Evolutionary conservation across 2,113 vertebrate genomes (phyloP).

Genomic region (Mesocricetus auratus): DNA sequence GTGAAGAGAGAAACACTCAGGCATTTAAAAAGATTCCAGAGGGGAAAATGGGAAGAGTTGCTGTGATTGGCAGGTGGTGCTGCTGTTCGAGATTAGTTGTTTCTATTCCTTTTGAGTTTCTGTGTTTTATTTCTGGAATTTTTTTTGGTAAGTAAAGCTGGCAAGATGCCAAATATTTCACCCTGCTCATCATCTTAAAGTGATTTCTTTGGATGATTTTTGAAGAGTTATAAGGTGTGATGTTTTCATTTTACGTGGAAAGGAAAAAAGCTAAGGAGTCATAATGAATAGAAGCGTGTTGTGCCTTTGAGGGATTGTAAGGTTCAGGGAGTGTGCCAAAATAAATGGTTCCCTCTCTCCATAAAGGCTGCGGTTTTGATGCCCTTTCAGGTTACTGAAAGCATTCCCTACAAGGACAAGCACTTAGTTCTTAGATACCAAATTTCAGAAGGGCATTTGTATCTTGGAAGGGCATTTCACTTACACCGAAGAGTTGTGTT

Average conservation of each 20-base stretch:
- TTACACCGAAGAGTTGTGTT: neutral
- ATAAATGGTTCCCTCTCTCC: neutral
- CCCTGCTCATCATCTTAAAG: constrained; percentile 13
- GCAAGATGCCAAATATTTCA: constrained; percentile 45
- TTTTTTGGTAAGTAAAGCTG: neutral
- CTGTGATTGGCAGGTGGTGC: neutral
- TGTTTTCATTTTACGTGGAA: constrained; percentile 58
- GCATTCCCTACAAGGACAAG: neutral
- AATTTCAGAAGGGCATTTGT: constrained; percentile 15
- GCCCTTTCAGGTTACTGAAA: neutral
- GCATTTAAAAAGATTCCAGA: constrained; percentile 31
- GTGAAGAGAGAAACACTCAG: constrained; percentile 12
- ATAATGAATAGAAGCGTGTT: neutral
- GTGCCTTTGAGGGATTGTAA: neutral
- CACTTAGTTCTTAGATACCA: constrained; percentile 9
- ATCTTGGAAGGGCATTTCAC: neutral
- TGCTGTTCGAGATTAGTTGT: neutral
- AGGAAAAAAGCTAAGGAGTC: neutral
- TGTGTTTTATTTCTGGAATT: constrained; percentile 28
- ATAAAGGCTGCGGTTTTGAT: neutral
- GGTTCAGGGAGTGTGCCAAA: neutral
- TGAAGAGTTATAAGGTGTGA: constrained; percentile 12
- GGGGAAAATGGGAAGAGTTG: neutral
- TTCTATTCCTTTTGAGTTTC: constrained; percentile 40
- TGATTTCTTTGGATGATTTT: constrained; percentile 54